Base-by-base conservation (phyloP, 37 sponge, comb jelly and placozoan species). In the Tethya wilhelma region DNA sequence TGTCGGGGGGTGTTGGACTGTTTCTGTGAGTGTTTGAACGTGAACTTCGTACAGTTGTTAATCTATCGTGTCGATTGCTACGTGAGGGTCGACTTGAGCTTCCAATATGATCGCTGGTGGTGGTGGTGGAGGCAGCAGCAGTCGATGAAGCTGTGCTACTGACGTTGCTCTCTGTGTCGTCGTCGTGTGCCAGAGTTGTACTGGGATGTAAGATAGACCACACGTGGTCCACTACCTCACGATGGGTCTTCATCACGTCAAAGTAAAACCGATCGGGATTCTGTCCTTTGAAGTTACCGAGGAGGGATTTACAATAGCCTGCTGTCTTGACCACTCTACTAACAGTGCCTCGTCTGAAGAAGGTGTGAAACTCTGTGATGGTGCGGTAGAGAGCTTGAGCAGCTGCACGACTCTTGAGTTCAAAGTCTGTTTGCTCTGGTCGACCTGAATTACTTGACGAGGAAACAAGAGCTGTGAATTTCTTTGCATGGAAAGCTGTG, bases 301-400 rank as follows among this genome's bases (percentile, higher is more conserved):
- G 78, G 42, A 91, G 74, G 25, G 88, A 87, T 63, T 85, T 91
- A 44, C 80, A 82, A 44, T 79, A 91, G 0, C 92, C 88, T 0
- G 92, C 92, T 5, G 46, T 74, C 66, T 83, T 91, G 37, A 91
- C 88, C 38, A 87, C 75, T 6, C 79, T 55, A 43, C 84, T 63
- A 22, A 91, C 92, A 26, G 76, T 41, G 29, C 87, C 92, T 20
- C 87, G 74, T 25, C 79, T 69, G 76, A 91, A 91, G 77, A 91
- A 91, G 2, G 92, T 87, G 74, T 91, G 92, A 46, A 91, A 91
- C 73, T 91, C 92, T 0, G 92, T 91, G 49, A 91, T 71, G 22
- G 88, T 70, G 36, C 92, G 64, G 59, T 91, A 91, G 55, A 91
- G 70, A 22, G 92, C 92, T 40, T 87, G 88, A 32, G 92, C 67